A percentile compares a stretch with the other conserved stretches of the same genome.
phyloP scores from a whole-genome alignment of 2,888 invertebrate genomes.

The Teleogryllus oceanicus region DNA sequence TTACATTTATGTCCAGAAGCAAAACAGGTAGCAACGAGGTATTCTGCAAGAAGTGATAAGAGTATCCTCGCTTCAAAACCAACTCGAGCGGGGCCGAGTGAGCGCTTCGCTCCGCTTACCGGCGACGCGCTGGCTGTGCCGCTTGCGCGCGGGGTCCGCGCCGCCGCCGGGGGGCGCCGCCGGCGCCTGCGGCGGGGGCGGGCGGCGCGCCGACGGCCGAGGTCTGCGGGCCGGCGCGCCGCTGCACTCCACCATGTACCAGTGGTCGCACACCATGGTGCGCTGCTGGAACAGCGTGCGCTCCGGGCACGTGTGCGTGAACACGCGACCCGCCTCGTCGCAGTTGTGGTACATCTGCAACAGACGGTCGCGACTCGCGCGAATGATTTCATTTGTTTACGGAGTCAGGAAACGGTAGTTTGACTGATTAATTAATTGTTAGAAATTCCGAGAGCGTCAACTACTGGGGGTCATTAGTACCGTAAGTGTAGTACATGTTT shows the following conservation, averaged over 20 bases:
- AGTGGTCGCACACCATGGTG: conserved; percentile 77
- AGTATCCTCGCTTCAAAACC: too few relatives aligned
- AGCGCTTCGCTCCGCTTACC: not conserved
- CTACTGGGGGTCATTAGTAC: too few relatives aligned
- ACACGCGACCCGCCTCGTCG: conserved; percentile 70
- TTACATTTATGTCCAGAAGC: too few relatives aligned
- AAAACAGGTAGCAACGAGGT: too few relatives aligned
- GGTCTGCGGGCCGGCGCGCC: conserved; percentile 49
- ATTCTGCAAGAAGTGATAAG: too few relatives aligned
- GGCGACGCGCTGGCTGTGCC: not conserved
- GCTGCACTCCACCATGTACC: conserved; percentile 77
- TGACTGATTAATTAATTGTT: too few relatives aligned
- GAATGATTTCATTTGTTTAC: too few relatives aligned
- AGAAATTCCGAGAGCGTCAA: too few relatives aligned
- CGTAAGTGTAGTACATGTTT: too few relatives aligned
- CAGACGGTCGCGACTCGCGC: not conserved
- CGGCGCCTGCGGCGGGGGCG: conserved; percentile 41
- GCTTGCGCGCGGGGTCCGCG: not conserved
- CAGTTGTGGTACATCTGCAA: conserved; percentile 76
- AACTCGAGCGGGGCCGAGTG: too few relatives aligned
- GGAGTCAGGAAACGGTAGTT: too few relatives aligned
- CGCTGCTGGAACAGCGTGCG: conserved; percentile 76
- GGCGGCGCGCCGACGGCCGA: conserved; percentile 48
- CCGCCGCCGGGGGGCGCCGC: not conserved
- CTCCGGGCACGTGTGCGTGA: conserved; percentile 74